Evolutionary conservation across 2,113 vertebrate genomes (phyloP), one percentile per base, ranked within the genome.

Genomic region (Limnothrissa miodon): DNA sequence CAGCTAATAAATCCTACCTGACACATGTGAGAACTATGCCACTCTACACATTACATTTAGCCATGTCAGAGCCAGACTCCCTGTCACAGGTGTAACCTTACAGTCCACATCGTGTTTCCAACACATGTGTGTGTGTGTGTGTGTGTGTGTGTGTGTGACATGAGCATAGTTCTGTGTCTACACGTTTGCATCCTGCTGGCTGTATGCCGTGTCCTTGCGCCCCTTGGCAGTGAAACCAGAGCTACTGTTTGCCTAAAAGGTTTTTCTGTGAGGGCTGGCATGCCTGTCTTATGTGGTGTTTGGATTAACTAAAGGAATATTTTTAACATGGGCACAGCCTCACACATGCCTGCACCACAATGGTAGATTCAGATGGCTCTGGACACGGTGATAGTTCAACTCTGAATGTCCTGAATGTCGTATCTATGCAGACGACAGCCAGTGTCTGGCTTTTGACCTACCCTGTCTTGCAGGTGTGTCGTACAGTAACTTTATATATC

Each of bases 151-250:
- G 42, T 84, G 87, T 80, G 80, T 81, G 80, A 15, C 10, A 1
- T 74, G 83, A 46, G 2, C 91, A 93, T 91, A 92, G 88, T 82
- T 91, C 91, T 88, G 89, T 74, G 62, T 92, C 87, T 85, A 89
- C 86, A 84, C 83, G 36, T 13, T 56, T 17, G 81, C 86, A 83
- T 89, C 88, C 82, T 86, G 5, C 56, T 91, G 80, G 70, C 91
- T 93, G 90, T 91, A 89, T 89, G 91, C 91, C 91, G 90, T 86
- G 86, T 53, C 78, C 84, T 87, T 44, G 7, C 2, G 59, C 59
- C 7, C 39, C 83, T 85, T 56, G 33, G 81, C 59, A 66, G 85
- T 85, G 86, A 81, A 89, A 85, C 81, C 45, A 36, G 81, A 74
- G 83, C 84, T 45, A 46, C 48, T 70, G 36, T 83, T 89, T 78